phyloP scores from a whole-genome alignment of 2,113 vertebrate genomes.

The Brachypteracias leptosomus region DNA sequence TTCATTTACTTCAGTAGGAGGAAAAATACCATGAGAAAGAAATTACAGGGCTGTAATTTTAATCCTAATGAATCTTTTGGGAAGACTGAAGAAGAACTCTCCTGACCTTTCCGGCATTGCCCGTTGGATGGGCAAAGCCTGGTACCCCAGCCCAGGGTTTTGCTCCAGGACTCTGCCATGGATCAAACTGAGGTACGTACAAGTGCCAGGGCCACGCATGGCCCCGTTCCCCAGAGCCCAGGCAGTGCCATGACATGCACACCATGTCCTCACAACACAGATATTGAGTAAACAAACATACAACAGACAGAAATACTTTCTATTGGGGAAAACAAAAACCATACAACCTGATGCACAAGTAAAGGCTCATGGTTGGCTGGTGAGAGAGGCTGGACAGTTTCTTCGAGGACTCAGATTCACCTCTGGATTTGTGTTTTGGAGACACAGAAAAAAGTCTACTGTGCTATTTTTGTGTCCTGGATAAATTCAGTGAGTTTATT shows the following conservation, averaged over 20 bases:
- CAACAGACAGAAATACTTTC: not conserved
- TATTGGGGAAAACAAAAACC: not conserved
- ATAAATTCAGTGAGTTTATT: not conserved
- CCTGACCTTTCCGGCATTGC: not conserved
- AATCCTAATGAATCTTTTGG: not conserved
- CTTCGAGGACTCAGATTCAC: not conserved
- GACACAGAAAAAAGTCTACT: not conserved
- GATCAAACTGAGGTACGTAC: not conserved
- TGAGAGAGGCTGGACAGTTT: not conserved
- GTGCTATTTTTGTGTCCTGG: not conserved
- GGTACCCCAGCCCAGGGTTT: not conserved
- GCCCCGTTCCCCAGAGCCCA: not conserved
- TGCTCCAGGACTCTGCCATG: not conserved
- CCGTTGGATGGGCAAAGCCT: not conserved
- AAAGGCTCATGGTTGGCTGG: accelerated
- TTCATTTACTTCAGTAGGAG: not conserved
- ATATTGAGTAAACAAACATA: not conserved
- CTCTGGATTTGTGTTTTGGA: not conserved
- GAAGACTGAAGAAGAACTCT: not conserved
- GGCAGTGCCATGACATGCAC: not conserved
- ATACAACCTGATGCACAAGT: not conserved
- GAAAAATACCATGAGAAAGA: not conserved
- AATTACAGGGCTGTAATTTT: not conserved
- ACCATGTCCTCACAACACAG: not conserved
- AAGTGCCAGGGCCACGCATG: not conserved